These are phyloP conservation scores for Eremobia ochroleuca DNA, from an alignment of 2,888 invertebrate genomes.

Conservation along the genomic window DNA sequence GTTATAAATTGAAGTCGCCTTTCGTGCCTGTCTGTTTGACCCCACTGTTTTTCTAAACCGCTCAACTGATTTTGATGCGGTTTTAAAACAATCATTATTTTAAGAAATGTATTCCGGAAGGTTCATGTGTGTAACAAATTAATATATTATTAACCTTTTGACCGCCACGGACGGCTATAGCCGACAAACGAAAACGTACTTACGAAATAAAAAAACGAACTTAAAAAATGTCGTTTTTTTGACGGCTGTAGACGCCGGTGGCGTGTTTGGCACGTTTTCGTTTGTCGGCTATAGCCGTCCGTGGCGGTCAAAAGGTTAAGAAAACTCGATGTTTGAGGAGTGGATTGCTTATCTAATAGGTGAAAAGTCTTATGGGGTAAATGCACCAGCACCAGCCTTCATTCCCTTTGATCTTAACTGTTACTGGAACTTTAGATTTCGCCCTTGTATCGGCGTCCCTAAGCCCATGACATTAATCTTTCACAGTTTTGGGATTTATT, in stretches of 20 bases:
- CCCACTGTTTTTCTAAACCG: not conserved
- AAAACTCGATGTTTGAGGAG: not conserved
- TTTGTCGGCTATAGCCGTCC: too few species aligned
- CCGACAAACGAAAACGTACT: too few species aligned
- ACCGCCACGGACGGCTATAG: too few species aligned
- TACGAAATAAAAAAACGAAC: too few species aligned
- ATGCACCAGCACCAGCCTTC: too few species aligned
- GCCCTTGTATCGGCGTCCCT: not conserved
- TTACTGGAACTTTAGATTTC: not conserved
- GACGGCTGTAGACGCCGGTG: too few species aligned
- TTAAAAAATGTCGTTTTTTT: too few species aligned
- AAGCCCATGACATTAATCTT: slow-evolving; percentile 23
- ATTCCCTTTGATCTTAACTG: not conserved
- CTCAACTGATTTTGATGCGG: not conserved
- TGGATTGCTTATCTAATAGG: not conserved
- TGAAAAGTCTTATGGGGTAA: too few species aligned
- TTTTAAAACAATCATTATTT: not conserved
- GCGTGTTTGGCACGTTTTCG: too few species aligned
- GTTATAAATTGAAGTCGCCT: not conserved
- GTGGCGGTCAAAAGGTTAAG: too few species aligned
- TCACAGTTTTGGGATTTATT: slow-evolving; percentile 4
- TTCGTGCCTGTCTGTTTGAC: not conserved
- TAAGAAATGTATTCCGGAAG: not conserved
- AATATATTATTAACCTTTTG: not conserved
- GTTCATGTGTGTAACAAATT: not conserved